phyloP scores from a whole-genome alignment of 2,113 vertebrate species.

The Takifugu bimaculatus region DNA sequence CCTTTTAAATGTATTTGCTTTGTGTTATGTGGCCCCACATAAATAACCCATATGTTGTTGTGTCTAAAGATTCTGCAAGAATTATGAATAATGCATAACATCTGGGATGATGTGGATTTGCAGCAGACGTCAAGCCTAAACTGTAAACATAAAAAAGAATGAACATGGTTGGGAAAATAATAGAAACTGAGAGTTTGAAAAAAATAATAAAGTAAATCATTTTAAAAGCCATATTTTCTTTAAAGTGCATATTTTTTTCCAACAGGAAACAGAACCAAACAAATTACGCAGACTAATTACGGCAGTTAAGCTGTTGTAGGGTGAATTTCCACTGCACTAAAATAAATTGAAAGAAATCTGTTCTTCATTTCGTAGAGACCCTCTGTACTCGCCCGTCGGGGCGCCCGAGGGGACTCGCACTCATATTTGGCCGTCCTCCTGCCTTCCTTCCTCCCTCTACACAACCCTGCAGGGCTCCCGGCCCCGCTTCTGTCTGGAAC shows the following conservation, averaged over 20 bases:
- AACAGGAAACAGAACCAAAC: conserved; percentile 1
- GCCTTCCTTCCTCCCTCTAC: neutral
- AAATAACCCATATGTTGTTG: neutral
- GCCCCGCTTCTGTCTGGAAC: conserved; percentile 10
- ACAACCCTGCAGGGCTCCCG: conserved; percentile 3
- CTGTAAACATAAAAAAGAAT: neutral
- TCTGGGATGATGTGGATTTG: neutral
- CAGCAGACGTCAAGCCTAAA: neutral
- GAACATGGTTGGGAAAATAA: no score
- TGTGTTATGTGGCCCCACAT: neutral
- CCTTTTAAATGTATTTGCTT: neutral
- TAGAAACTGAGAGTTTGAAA: no score
- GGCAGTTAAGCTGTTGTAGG: conserved; percentile 15
- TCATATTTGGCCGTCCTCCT: conserved; percentile 14
- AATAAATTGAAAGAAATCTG: conserved; percentile 48
- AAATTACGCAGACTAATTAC: conserved; percentile 21
- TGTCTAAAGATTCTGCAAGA: neutral
- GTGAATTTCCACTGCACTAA: conserved; percentile 34
- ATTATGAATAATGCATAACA: neutral
- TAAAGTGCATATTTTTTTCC: no score
- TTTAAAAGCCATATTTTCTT: no score
- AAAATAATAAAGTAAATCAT: no score
- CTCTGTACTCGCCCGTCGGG: conserved; percentile 36
- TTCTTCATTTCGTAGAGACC: conserved; percentile 42
- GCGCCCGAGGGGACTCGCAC: conserved; percentile 25